Conservation (phyloP, 2,113 vertebrate genomes). For the Benitochromis conjunctus region DNA sequence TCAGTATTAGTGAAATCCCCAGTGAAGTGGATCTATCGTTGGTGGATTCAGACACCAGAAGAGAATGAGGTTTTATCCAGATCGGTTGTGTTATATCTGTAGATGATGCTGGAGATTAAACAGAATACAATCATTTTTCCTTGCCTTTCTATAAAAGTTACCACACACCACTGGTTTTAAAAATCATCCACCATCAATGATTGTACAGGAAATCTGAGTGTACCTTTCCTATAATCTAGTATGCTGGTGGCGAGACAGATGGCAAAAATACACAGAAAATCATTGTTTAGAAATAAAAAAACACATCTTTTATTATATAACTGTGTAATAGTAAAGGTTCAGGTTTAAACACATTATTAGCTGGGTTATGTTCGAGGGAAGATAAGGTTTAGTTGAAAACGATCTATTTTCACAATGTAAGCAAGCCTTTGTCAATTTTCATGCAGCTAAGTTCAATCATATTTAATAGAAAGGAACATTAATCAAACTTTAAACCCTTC, state of each 20-base stretch:
- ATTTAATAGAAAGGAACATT: not conserved
- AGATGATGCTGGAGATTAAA: not conserved
- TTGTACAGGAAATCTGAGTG: not conserved
- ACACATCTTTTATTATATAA: not conserved
- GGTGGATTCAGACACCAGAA: not conserved
- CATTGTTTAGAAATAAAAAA: not conserved
- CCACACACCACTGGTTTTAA: not conserved
- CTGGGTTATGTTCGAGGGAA: not conserved
- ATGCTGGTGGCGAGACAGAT: not conserved
- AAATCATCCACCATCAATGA: not conserved
- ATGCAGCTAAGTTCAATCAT: not conserved
- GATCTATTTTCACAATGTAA: too few species aligned
- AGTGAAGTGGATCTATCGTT: not conserved
- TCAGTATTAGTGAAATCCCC: not conserved
- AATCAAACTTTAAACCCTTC: not conserved
- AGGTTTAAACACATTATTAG: not conserved
- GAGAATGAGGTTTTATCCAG: not conserved
- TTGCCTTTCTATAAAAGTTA: not conserved
- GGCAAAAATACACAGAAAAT: not conserved
- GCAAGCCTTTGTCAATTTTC: too few species aligned
- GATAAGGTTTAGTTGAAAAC: too few species aligned
- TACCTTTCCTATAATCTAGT: not conserved
- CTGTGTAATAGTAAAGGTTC: not conserved
- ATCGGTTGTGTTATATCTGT: not conserved
- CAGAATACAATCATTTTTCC: not conserved